A percentile compares a stretch with the other conserved stretches of the same genome.
Conservation (phyloP, 1,140 invertebrate species). For the Vanessa atalanta region DNA sequence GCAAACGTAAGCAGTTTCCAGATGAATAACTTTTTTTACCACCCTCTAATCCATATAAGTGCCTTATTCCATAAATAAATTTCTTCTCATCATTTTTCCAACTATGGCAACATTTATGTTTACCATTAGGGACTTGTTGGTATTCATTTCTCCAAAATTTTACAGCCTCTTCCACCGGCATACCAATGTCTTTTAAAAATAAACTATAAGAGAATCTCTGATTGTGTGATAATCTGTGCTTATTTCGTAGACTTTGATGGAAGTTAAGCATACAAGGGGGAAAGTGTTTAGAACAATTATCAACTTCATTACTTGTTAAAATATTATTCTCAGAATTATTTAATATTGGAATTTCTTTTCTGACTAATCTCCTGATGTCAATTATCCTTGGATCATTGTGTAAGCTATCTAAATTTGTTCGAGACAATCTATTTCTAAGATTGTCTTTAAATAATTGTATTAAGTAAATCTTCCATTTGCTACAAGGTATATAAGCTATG, state of each 20-base stretch:
- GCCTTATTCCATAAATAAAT: conserved; percentile 86
- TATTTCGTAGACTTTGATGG: conserved; percentile 82
- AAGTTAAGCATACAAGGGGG: conserved; percentile 89
- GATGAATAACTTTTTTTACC: conserved; percentile 82
- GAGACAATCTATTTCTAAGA: conserved; percentile 66
- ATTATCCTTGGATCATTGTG: conserved; percentile 76
- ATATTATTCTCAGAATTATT: conserved; percentile 46
- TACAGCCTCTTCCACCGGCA: conserved; percentile 84
- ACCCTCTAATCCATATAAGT: conserved; percentile 88
- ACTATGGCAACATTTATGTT: conserved; percentile 81
- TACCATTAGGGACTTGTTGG: conserved; percentile 77
- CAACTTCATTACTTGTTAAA: conserved; percentile 76
- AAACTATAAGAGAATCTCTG: conserved; percentile 86
- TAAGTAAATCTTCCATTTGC: conserved; percentile 81
- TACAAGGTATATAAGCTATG: conserved; percentile 78
- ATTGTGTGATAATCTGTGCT: conserved; percentile 87
- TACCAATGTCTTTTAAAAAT: conserved; percentile 87
- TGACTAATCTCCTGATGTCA: conserved; percentile 66
- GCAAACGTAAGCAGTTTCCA: conserved; percentile 81
- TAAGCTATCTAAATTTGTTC: conserved; percentile 51
- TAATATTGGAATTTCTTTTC: conserved; percentile 39
- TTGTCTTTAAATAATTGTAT: conserved; percentile 77
- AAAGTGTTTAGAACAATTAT: conserved; percentile 82
- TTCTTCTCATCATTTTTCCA: conserved; percentile 85
- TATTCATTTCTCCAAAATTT: conserved; percentile 86